Conservation (phyloP, 2,888 invertebrate genomes). For the Andrena marginata region DNA sequence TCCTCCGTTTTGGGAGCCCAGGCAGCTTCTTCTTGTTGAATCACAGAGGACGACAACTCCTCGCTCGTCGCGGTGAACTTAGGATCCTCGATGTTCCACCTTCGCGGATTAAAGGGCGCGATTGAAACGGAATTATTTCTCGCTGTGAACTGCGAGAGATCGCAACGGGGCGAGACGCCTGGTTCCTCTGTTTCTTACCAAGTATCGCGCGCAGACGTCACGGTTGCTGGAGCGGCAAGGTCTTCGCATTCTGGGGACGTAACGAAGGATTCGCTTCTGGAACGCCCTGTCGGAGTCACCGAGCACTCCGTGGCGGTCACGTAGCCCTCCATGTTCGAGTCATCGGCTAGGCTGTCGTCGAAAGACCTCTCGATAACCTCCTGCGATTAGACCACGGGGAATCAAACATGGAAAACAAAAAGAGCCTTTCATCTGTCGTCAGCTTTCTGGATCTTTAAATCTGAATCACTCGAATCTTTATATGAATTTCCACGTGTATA, state of each 20-base stretch:
- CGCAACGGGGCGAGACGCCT: not conserved
- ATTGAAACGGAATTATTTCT: not conserved
- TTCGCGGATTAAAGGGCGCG: slow-evolving; percentile 3
- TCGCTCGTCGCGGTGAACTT: slow-evolving; percentile 35
- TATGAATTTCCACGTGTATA: no score
- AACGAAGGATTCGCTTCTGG: slow-evolving; percentile 89
- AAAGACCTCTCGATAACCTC: slow-evolving; percentile 52
- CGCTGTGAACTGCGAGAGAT: no score
- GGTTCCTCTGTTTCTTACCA: slow-evolving; percentile 42
- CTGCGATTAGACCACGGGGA: slow-evolving; percentile 22
- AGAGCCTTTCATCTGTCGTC: not conserved
- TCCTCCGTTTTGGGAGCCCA: slow-evolving; percentile 25
- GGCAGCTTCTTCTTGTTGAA: slow-evolving; percentile 31
- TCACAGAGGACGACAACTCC: not conserved
- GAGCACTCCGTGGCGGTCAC: slow-evolving; percentile 90
- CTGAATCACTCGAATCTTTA: no score
- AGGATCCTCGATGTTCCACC: slow-evolving; percentile 52
- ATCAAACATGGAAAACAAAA: not conserved
- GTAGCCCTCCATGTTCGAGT: slow-evolving; percentile 87
- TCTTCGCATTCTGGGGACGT: slow-evolving; percentile 89
- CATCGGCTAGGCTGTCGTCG: slow-evolving; percentile 83
- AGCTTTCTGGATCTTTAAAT: no score
- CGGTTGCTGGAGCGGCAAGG: slow-evolving; percentile 41
- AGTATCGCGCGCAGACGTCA: slow-evolving; percentile 30
- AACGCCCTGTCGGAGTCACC: slow-evolving; percentile 86